These are phyloP conservation scores for Globicephala melas DNA, from an alignment of 2,113 vertebrate species.

Conservation along the genomic window DNA sequence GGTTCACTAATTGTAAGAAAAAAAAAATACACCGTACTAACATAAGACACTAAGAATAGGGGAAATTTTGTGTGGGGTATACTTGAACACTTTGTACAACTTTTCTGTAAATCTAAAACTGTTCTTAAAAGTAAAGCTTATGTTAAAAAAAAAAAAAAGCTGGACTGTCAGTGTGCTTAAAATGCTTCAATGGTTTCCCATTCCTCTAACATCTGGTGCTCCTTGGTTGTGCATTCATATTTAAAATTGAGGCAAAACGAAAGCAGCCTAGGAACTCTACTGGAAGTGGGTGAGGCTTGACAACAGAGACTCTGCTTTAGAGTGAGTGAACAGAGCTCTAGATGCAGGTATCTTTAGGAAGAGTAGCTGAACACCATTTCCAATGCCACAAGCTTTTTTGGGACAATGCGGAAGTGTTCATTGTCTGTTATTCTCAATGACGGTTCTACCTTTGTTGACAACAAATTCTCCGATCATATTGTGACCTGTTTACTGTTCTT, in stretches of 20 bases:
- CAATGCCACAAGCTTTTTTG: neutral
- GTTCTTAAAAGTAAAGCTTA: neutral
- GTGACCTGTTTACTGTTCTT: neutral
- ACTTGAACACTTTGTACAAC: neutral
- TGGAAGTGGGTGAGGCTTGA: neutral
- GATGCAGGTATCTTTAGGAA: neutral
- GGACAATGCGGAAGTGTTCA: neutral
- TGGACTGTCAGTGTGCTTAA: neutral
- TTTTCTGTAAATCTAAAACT: neutral
- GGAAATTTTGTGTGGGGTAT: neutral
- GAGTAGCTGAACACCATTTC: neutral
- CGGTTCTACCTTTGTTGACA: neutral
- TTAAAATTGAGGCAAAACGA: neutral
- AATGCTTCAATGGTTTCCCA: neutral
- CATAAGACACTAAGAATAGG: neutral
- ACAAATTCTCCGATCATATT: neutral
- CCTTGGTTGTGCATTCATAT: neutral
- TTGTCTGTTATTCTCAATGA: neutral
- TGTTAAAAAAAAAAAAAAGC: neutral
- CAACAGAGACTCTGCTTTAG: neutral
- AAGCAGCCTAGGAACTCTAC: neutral
- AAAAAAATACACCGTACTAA: neutral
- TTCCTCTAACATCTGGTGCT: neutral
- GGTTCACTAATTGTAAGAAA: neutral
- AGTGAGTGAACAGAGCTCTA: neutral